A percentile compares a stretch with the other conserved stretches of the same genome.
Evolutionary conservation across 2,797 vertebrate genomes (phyloP).

Genomic region (Pseudopleuronectes americanus): DNA sequence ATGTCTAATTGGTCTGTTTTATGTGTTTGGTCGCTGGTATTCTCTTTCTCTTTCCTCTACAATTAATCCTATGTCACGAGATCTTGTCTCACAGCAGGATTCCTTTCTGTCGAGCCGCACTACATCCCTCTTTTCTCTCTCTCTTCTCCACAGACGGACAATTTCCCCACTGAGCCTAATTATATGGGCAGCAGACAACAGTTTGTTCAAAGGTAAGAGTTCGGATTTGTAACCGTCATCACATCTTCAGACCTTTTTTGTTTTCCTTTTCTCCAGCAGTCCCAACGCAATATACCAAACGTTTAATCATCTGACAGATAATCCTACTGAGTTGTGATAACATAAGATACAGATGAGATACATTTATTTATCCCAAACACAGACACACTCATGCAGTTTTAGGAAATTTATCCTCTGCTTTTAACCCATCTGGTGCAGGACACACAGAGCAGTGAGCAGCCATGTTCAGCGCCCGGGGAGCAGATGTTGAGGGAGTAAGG

Average conservation of each 20-base stretch:
- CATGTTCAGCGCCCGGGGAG: too few species aligned
- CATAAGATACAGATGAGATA: too few species aligned
- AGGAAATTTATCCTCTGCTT: too few species aligned
- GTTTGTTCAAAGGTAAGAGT: slow-evolving; percentile 99
- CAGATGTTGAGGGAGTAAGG: too few species aligned
- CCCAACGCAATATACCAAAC: slow-evolving; percentile 18
- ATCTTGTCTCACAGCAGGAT: slow-evolving; percentile 91
- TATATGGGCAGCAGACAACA: slow-evolving; percentile 99
- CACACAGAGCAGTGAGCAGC: too few species aligned
- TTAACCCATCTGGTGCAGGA: too few species aligned
- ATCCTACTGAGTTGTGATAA: slow-evolving; percentile 28
- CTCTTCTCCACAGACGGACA: slow-evolving; percentile 98
- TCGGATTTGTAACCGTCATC: slow-evolving; percentile 86
- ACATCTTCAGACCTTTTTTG: slow-evolving; percentile 75
- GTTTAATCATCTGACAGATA: slow-evolving; percentile 35
- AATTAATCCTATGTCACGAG: slow-evolving; percentile 92
- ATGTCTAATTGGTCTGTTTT: slow-evolving; percentile 78
- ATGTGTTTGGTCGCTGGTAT: slow-evolving; percentile 63
- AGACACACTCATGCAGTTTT: too few species aligned
- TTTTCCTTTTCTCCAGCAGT: slow-evolving; percentile 39
- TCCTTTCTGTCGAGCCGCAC: slow-evolving; percentile 84
- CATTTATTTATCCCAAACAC: too few species aligned
- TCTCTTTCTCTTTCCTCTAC: slow-evolving; percentile 78
- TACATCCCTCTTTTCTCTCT: slow-evolving; percentile 52
- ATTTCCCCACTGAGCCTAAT: slow-evolving; percentile 99